These are phyloP conservation scores for Scophthalmus maximus DNA, from an alignment of 2,113 vertebrate species.

Conservation along the genomic window DNA sequence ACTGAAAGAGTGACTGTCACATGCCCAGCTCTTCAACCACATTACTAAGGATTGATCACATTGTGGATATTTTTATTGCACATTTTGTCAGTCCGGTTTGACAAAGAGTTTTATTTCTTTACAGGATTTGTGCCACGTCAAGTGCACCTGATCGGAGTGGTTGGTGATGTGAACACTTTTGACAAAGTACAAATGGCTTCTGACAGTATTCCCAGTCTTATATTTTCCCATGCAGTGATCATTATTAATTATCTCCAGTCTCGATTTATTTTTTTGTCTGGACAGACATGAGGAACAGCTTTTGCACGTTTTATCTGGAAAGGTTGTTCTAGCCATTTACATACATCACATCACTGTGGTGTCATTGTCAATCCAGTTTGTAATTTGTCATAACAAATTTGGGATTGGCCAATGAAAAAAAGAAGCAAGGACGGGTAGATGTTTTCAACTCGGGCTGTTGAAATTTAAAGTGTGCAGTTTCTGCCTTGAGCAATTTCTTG, in stretches of 20 bases:
- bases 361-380: constrained; percentile 2
- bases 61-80: constrained; percentile 40
- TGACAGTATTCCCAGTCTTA: constrained; percentile 38
- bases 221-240: constrained; percentile 12
- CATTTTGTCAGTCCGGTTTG: constrained; percentile 40
- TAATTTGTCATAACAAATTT: neutral
- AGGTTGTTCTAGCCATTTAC: neutral
- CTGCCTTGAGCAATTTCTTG: neutral
- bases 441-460: neutral
- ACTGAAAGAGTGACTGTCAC: constrained; percentile 21
- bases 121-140: neutral
- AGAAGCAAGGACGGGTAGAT: too few relatives aligned
- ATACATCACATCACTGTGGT: neutral
- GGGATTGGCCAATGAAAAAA: neutral
- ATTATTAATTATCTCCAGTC: constrained; percentile 1
- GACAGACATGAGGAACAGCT: neutral
- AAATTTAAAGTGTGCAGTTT: constrained; percentile 3
- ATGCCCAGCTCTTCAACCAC: constrained; percentile 17
- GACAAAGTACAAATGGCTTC: constrained; percentile 28
- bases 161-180: constrained; percentile 34
- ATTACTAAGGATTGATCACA: constrained; percentile 21
- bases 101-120: constrained; percentile 26
- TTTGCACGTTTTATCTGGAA: constrained; percentile 3
- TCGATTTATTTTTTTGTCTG: neutral
- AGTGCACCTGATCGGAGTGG: constrained; percentile 21